Percentiles rank a stretch among this genome's conserved stretches.
phyloP scores from a whole-genome alignment of 2,888 invertebrate species.

The Cancer borealis region DNA sequence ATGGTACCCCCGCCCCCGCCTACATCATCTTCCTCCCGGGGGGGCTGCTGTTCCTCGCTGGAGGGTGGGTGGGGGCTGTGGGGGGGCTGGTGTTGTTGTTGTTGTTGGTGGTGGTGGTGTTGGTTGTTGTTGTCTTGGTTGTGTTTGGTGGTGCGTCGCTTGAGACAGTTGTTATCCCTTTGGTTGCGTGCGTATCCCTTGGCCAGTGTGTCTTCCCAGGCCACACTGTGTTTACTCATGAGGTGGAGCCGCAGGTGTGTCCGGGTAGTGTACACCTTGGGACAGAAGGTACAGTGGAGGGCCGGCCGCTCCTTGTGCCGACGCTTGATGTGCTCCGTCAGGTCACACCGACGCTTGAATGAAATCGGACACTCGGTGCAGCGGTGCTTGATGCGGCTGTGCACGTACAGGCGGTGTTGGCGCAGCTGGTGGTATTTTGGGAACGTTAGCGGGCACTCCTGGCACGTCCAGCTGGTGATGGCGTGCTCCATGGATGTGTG shows the following conservation, averaged over 20 bases:
- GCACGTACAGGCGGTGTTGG: conserved; percentile 62
- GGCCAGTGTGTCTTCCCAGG: conserved; percentile 68
- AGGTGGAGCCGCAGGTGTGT: conserved; percentile 59
- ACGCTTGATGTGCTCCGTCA: conserved; percentile 63
- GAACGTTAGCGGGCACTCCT: conserved; percentile 58
- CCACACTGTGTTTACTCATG: conserved; percentile 65
- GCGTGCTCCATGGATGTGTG: conserved; percentile 66
- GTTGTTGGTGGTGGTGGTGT: neutral
- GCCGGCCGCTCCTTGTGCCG: conserved; percentile 49
- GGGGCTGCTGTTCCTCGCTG: neutral
- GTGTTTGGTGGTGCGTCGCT: neutral
- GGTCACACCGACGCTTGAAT: conserved; percentile 62
- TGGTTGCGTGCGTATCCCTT: conserved; percentile 55
- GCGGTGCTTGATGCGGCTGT: conserved; percentile 54
- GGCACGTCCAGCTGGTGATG: conserved; percentile 65
- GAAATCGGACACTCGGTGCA: conserved; percentile 57
- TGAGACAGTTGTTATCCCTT: conserved; percentile 63
- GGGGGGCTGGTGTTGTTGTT: conserved; percentile 16
- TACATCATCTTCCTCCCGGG: neutral
- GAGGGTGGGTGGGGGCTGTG: neutral
- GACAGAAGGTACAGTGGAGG: conserved; percentile 47
- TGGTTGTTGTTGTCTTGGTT: neutral
- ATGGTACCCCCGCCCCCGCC: neutral
- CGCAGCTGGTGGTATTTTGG: conserved; percentile 65
- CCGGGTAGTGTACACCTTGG: conserved; percentile 57